A percentile compares a stretch with the other conserved stretches of the same genome.
phyloP scores from a whole-genome alignment of 2,888 invertebrate genomes.

The Cerceris ruficornis region DNA sequence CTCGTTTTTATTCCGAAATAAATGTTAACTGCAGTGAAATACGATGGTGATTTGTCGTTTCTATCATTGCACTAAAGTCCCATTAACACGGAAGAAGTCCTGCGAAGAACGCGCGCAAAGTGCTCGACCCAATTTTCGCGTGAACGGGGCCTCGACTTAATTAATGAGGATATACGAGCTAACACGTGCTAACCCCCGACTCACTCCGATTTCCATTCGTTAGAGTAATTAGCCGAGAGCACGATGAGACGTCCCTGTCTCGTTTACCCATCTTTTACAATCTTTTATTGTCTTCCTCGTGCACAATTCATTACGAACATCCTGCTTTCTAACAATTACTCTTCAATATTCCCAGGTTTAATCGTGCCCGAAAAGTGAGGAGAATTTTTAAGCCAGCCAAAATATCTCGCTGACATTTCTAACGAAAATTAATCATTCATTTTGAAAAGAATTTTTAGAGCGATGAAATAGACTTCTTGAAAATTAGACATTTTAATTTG shows the following conservation, averaged over 20 bases:
- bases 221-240: constrained; percentile 70
- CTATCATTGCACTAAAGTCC: too few species aligned
- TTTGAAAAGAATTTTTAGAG: too few species aligned
- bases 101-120: constrained; percentile 16
- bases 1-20: too few species aligned
- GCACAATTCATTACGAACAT: constrained; percentile 26
- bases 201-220: constrained; percentile 70
- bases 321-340: constrained; percentile 44
- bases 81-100: constrained; percentile 3
- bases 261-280: constrained; percentile 43
- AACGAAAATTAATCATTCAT: not conserved
- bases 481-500: too few species aligned
- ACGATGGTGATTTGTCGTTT: too few species aligned
- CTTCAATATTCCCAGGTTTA: constrained; percentile 20
- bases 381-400: not conserved
- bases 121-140: constrained; percentile 60
- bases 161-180: constrained; percentile 60
- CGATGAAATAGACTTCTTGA: too few species aligned
- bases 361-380: constrained; percentile 21
- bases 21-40: too few species aligned
- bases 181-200: constrained; percentile 56
- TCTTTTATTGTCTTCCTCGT: constrained; percentile 43
- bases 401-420: not conserved
- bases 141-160: constrained; percentile 59
- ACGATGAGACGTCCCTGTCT: constrained; percentile 36